A percentile compares a stretch with the other conserved stretches of the same genome.
phyloP scores from a whole-genome alignment of 2,888 invertebrate species.

The Agrilus cyanescens region DNA sequence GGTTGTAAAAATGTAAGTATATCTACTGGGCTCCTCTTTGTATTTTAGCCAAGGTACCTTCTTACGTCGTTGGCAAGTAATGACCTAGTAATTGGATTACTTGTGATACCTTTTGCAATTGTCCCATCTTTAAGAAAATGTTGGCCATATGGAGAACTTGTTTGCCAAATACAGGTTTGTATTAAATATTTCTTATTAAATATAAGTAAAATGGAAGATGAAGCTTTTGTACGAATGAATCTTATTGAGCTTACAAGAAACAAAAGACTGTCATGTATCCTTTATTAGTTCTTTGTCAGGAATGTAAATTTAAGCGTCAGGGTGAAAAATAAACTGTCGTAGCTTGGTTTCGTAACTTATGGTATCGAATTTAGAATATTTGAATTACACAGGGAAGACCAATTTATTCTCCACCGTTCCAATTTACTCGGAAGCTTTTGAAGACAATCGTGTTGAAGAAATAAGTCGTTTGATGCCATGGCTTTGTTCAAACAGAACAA shows the following conservation, averaged over 20 bases:
- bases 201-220: background rate
- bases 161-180: conserved; percentile 78
- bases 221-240: background rate
- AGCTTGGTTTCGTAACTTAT: too few relatives aligned
- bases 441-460: conserved; percentile 4
- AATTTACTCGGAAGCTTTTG: too few relatives aligned
- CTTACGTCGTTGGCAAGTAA: conserved; percentile 78
- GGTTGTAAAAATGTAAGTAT: background rate
- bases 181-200: background rate
- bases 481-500: too few relatives aligned
- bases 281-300: too few relatives aligned
- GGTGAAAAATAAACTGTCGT: too few relatives aligned
- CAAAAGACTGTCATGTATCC: too few relatives aligned
- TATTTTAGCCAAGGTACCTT: conserved; percentile 68
- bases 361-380: too few relatives aligned
- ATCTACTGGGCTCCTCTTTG: conserved; percentile 10
- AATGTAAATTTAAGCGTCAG: too few relatives aligned
- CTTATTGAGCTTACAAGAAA: too few relatives aligned
- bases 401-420: too few relatives aligned
- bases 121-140: conserved; percentile 75
- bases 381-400: too few relatives aligned
- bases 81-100: conserved; percentile 75
- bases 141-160: conserved; percentile 84
- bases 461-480: too few relatives aligned
- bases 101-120: conserved; percentile 77